Conservation (phyloP, 2,113 vertebrate genomes). For the Sardina pilchardus region DNA sequence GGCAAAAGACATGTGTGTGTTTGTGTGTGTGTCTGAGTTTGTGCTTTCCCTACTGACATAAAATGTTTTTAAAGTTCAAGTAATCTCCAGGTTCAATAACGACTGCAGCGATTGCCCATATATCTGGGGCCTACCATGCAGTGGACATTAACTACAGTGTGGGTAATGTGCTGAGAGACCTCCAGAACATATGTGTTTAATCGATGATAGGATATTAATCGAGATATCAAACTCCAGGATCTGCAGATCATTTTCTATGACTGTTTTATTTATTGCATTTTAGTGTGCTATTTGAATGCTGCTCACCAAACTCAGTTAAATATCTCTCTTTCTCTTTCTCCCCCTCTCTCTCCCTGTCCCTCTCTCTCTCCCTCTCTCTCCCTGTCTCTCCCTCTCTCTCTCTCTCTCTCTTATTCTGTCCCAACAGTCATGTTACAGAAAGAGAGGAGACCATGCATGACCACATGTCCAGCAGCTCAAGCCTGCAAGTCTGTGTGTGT, state of each 20-base stretch:
- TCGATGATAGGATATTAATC: not conserved
- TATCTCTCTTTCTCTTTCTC: not conserved
- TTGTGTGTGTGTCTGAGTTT: not conserved
- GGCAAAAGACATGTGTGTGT: not conserved
- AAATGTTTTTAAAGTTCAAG: not conserved
- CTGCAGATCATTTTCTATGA: not conserved
- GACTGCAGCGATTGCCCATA: not conserved
- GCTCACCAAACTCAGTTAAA: not conserved
- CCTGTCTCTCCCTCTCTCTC: not conserved
- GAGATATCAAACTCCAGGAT: not conserved
- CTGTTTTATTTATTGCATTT: not conserved
- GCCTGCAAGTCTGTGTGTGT: constrained; percentile 26
- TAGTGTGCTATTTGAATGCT: not conserved
- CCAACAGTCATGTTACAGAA: not conserved
- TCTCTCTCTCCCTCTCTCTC: not conserved
- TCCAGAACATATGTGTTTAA: constrained; percentile 4
- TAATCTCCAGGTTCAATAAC: not conserved
- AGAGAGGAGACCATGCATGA: constrained; percentile 10
- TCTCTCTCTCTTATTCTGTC: not conserved
- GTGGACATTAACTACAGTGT: not conserved
- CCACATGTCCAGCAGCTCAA: not conserved
- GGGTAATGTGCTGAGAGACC: not conserved
- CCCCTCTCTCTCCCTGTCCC: not conserved
- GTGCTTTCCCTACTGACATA: not conserved
- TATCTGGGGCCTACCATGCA: not conserved